A percentile compares a stretch with the other conserved stretches of the same genome.
Evolutionary conservation across 2,888 invertebrate species (phyloP).

Genomic region (Xylota segnis): DNA sequence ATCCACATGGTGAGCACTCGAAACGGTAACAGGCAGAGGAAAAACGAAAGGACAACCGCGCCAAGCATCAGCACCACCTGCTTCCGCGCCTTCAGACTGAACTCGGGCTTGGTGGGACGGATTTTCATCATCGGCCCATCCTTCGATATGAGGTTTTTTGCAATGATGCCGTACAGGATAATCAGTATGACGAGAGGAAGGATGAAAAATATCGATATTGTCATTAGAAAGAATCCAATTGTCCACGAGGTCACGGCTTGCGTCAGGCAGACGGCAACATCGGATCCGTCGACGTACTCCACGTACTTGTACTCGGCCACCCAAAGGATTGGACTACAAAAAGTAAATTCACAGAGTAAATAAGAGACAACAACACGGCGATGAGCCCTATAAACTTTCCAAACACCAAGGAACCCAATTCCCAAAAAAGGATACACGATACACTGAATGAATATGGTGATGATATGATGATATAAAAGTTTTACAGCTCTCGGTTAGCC

Average conservation of each 20-base stretch:
- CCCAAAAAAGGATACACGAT: slow-evolving; percentile 8
- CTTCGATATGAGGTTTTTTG: slow-evolving; percentile 90
- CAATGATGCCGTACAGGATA: slow-evolving; percentile 92
- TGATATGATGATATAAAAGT: slow-evolving; percentile 66
- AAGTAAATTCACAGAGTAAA: slow-evolving; percentile 83
- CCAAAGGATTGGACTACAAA: slow-evolving; percentile 91
- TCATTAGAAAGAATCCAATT: slow-evolving; percentile 91
- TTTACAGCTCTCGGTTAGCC: slow-evolving; percentile 32
- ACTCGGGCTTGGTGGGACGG: slow-evolving; percentile 89
- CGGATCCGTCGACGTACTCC: slow-evolving; percentile 89
- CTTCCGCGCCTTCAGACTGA: slow-evolving; percentile 90
- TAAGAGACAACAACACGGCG: slow-evolving; percentile 29
- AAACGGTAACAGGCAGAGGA: slow-evolving; percentile 94
- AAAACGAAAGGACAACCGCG: slow-evolving; percentile 94
- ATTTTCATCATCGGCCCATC: slow-evolving; percentile 88
- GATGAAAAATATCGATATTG: slow-evolving; percentile 92
- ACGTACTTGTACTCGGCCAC: slow-evolving; percentile 90
- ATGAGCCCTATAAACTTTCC: slow-evolving; percentile 28
- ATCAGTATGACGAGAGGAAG: slow-evolving; percentile 92
- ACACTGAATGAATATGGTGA: slow-evolving; percentile 6
- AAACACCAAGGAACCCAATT: slow-evolving; percentile 27
- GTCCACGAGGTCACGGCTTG: slow-evolving; percentile 91
- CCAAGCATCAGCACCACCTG: slow-evolving; percentile 95
- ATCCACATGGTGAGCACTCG: slow-evolving; percentile 93
- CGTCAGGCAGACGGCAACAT: slow-evolving; percentile 91